Base-by-base conservation (phyloP, 2,888 invertebrate genomes). In the Dicyrtomina minuta region DNA sequence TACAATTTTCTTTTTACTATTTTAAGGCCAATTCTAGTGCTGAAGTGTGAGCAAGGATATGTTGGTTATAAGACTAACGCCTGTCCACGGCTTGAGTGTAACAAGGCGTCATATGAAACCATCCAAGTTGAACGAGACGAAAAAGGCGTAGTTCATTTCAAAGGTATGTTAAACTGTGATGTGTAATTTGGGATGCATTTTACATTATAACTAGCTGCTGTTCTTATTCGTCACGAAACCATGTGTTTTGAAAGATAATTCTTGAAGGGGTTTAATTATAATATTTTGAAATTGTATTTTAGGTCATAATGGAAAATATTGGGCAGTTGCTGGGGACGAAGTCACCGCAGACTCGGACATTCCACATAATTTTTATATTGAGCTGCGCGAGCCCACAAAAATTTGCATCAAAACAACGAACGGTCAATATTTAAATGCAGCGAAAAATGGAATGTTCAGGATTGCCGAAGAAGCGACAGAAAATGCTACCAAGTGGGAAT, bases 41-140 rank as follows among this genome's bases (percentile, higher is more conserved):
- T 97, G 80, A 93, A 95, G 84, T 92, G 92, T 81, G 96, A 96
- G 81, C 94, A 94, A 83, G 97, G 97, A 51, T 96, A 95, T 83
- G 95, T 97, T 70, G 96, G 96, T 0, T 92, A 91, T 80, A 95
- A 94, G 84, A 87, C 88, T 65, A 84, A 87, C 0, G 86, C 87
- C 44, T 91, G 90, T 79, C 87, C 89, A 44, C 90, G 91, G 81
- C 85, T 96, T 79, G 96, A 96, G 84, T 96, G 96, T 86, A 96
- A 96, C 85, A 95, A 95, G 84, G 93, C 95, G 72, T 90, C 89
- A 78, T 96, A 96, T 81, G 95, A 95, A 84, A 92, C 93, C 70
- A 94, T 96, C 78, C 88, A 90, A 81, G 92, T 96, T 70, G 91
- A 94, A 82, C 87, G 93, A 76, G 91, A 91, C 65, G 91, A 93